Percentiles rank a stretch among this genome's conserved stretches.
These are phyloP conservation scores for Urophycis tenuis DNA, from an alignment of 2,797 vertebrate genomes.

Conservation along the genomic window DNA sequence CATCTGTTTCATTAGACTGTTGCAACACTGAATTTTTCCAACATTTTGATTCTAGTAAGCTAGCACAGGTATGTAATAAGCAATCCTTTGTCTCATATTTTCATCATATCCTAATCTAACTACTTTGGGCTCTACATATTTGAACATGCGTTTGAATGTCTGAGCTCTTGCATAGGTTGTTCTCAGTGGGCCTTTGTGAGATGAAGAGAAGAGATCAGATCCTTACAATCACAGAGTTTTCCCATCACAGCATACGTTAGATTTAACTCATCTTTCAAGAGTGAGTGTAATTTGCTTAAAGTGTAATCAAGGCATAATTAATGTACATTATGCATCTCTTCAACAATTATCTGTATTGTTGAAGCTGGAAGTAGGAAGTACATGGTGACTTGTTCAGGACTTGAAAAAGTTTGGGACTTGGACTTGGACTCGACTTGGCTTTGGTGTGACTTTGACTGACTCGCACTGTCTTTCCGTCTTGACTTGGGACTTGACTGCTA, in stretches of 20 bases:
- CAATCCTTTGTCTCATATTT: slow-evolving; percentile 20
- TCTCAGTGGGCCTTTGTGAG: slow-evolving; percentile 26
- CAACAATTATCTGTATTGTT: slow-evolving; percentile 31
- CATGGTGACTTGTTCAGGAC: no score
- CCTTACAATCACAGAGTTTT: slow-evolving; percentile 26
- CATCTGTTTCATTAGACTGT: slow-evolving; percentile 15
- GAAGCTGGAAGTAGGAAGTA: slow-evolving; percentile 30
- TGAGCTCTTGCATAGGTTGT: slow-evolving; percentile 25
- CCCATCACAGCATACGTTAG: slow-evolving; percentile 20
- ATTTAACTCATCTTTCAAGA: slow-evolving; percentile 19
- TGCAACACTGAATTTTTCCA: slow-evolving; percentile 21
- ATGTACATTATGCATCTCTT: slow-evolving; percentile 28
- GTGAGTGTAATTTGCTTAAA: slow-evolving; percentile 12
- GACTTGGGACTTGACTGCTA: no score
- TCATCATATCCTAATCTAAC: slow-evolving; percentile 17
- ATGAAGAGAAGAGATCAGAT: slow-evolving; percentile 32
- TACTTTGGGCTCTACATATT: slow-evolving; percentile 26
- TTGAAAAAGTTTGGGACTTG: no score
- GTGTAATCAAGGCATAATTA: slow-evolving; percentile 25
- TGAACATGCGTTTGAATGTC: slow-evolving; percentile 30
- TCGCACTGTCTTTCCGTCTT: no score
- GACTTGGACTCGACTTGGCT: no score
- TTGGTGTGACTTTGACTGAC: no score
- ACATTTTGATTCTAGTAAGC: slow-evolving; percentile 10
- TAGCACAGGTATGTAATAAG: background rate